These are phyloP conservation scores for Yasuhikotakia modesta DNA, from an alignment of 2,797 vertebrate species.

Conservation along the genomic window DNA sequence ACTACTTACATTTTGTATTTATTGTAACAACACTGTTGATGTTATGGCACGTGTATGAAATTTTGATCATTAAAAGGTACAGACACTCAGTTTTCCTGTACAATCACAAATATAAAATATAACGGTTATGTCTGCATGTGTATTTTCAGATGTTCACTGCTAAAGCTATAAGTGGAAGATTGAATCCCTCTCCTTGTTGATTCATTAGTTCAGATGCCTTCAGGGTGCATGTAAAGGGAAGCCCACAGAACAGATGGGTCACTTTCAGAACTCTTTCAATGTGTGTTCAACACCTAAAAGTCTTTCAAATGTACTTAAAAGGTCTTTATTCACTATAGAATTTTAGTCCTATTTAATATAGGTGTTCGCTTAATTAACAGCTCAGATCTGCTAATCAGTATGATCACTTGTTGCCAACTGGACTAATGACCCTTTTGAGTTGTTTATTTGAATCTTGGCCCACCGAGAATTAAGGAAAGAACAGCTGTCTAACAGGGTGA, in stretches of 20 bases:
- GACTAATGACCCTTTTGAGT: slow-evolving; percentile 49
- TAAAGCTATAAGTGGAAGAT: not conserved
- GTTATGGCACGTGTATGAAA: slow-evolving; percentile 77
- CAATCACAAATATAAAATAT: not conserved
- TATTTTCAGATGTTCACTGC: not conserved
- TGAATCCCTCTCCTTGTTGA: not conserved
- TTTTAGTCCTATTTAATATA: slow-evolving; percentile 8
- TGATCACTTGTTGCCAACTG: slow-evolving; percentile 28
- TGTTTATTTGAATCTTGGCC: slow-evolving; percentile 48
- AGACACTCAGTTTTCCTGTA: not conserved
- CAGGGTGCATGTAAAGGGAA: slow-evolving; percentile 3
- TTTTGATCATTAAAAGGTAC: slow-evolving; percentile 76
- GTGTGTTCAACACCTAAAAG: slow-evolving; percentile 30
- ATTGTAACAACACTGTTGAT: slow-evolving; percentile 80
- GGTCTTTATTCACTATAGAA: not conserved
- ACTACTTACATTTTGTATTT: slow-evolving; percentile 79
- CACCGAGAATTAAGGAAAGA: slow-evolving; percentile 50
- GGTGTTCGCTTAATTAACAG: slow-evolving; percentile 6
- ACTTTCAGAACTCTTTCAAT: too few species aligned
- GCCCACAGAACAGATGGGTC: not conserved
- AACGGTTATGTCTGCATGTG: not conserved
- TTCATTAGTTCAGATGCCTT: slow-evolving; percentile 9
- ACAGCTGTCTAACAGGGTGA: slow-evolving; percentile 62
- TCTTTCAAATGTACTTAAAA: not conserved
- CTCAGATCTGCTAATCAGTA: slow-evolving; percentile 32